These are phyloP conservation scores for Lepidocolaptes lacrymiger DNA, from an alignment of 2,797 vertebrate species.

Conservation along the genomic window DNA sequence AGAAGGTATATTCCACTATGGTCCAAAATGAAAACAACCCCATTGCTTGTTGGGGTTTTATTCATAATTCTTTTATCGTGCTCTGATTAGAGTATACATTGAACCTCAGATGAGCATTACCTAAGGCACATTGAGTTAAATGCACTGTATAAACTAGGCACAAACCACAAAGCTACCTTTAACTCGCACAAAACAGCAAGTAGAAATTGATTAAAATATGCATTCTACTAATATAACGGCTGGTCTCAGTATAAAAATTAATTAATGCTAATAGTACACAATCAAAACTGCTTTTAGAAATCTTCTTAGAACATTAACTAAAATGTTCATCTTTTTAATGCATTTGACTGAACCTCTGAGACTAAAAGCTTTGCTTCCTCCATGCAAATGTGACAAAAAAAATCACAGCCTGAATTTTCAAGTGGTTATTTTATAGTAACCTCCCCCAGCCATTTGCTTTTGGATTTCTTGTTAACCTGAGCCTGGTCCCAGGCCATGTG, in stretches of 20 bases:
- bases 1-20: slow-evolving; percentile 21
- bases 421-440: slow-evolving; percentile 58
- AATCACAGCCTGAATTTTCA: slow-evolving; percentile 63
- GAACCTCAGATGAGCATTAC: slow-evolving; percentile 47
- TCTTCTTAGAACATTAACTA: slow-evolving; percentile 80
- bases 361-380: slow-evolving; percentile 71
- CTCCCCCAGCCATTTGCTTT: slow-evolving; percentile 62
- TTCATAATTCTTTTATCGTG: slow-evolving; percentile 12
- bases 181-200: slow-evolving; percentile 49
- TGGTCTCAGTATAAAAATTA: slow-evolving; percentile 78
- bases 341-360: slow-evolving; percentile 73
- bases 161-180: slow-evolving; percentile 66
- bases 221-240: slow-evolving; percentile 67
- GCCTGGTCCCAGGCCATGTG: slow-evolving; percentile 55
- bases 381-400: slow-evolving; percentile 68
- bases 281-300: slow-evolving; percentile 78
- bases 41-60: slow-evolving; percentile 12
- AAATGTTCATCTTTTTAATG: slow-evolving; percentile 80
- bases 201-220: slow-evolving; percentile 78
- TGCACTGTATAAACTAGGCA: slow-evolving; percentile 21
- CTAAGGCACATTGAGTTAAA: slow-evolving; percentile 35
- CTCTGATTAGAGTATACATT: slow-evolving; percentile 42
- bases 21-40: slow-evolving; percentile 64
- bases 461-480: slow-evolving; percentile 64
- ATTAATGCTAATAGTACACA: slow-evolving; percentile 80